phyloP scores from a whole-genome alignment of 35 echinoderm and acorn worm species.

The Eucidaris tribuloides region DNA sequence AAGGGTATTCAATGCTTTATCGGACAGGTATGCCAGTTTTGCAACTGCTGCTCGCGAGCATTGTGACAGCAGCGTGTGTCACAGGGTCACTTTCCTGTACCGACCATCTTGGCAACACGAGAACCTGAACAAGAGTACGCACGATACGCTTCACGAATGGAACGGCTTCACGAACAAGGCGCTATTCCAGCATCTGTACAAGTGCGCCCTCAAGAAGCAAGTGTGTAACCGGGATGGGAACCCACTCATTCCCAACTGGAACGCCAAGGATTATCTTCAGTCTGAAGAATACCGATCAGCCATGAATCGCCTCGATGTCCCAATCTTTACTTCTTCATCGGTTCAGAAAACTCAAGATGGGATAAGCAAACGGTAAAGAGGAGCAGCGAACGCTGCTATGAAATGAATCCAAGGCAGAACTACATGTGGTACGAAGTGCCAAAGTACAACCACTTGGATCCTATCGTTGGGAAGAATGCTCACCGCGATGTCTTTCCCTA shows the following conservation, averaged over 20 bases:
- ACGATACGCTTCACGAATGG: slow-evolving; percentile 60
- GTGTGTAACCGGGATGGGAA: slow-evolving; percentile 46
- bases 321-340: slow-evolving; percentile 60
- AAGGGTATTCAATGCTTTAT: slow-evolving; percentile 26
- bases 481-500: slow-evolving; percentile 52
- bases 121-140: slow-evolving; percentile 51
- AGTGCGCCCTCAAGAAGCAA: slow-evolving; percentile 52
- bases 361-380: slow-evolving; percentile 5
- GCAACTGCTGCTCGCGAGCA: slow-evolving; percentile 51
- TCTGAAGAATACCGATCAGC: slow-evolving; percentile 35
- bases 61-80: slow-evolving; percentile 66
- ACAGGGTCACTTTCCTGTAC: slow-evolving; percentile 70
- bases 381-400: slow-evolving; percentile 26
- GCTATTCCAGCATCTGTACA: slow-evolving; percentile 54
- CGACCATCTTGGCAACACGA: slow-evolving; percentile 57
- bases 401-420: slow-evolving; percentile 48
- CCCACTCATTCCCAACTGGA: slow-evolving; percentile 25
- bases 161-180: slow-evolving; percentile 54
- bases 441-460: slow-evolving; percentile 44
- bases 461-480: slow-evolving; percentile 62
- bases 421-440: slow-evolving; percentile 35
- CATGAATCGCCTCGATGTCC: slow-evolving; percentile 50
- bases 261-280: slow-evolving; percentile 13
- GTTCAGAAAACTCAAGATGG: slow-evolving; percentile 53
- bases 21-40: slow-evolving; percentile 20